Evolutionary conservation across 2,797 vertebrate genomes (phyloP).

Genomic region (Microhierax caerulescens): DNA sequence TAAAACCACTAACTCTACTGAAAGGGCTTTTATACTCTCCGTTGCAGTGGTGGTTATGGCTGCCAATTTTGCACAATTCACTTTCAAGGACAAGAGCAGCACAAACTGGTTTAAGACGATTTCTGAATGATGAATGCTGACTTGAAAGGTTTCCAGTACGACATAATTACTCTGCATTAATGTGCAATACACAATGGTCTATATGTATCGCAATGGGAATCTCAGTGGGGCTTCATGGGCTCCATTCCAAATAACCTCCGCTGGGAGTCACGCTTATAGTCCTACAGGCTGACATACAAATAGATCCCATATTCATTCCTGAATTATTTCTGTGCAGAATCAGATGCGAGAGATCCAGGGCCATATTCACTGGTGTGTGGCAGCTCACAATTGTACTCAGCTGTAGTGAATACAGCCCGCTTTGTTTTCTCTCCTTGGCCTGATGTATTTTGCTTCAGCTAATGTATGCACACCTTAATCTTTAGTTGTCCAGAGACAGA

Average conservation of each 20-base stretch:
- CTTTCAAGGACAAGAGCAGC: slow-evolving; percentile 38
- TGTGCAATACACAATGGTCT: slow-evolving; percentile 31
- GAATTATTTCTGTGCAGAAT: slow-evolving; percentile 11
- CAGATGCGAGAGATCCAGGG: neutral
- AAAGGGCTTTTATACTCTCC: slow-evolving; percentile 57
- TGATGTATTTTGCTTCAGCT: neutral
- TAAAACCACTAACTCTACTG: slow-evolving; percentile 13
- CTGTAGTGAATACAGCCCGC: neutral
- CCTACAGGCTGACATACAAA: slow-evolving; percentile 32
- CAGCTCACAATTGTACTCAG: neutral
- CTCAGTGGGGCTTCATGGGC: slow-evolving; percentile 29
- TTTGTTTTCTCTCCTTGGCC: neutral
- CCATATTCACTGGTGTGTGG: neutral
- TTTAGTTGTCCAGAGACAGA: neutral
- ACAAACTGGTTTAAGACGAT: slow-evolving; percentile 58
- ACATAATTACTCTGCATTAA: slow-evolving; percentile 60
- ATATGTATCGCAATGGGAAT: slow-evolving; percentile 57
- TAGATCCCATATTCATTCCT: slow-evolving; percentile 38
- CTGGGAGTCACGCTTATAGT: neutral
- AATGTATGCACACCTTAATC: slow-evolving; percentile 15
- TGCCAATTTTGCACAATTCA: slow-evolving; percentile 48
- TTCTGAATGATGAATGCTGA: slow-evolving; percentile 56
- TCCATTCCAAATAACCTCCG: neutral
- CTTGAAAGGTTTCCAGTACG: slow-evolving; percentile 58
- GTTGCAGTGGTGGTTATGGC: slow-evolving; percentile 20